Base-by-base conservation (phyloP, 2,888 invertebrate species). In the Aromia moschata region DNA sequence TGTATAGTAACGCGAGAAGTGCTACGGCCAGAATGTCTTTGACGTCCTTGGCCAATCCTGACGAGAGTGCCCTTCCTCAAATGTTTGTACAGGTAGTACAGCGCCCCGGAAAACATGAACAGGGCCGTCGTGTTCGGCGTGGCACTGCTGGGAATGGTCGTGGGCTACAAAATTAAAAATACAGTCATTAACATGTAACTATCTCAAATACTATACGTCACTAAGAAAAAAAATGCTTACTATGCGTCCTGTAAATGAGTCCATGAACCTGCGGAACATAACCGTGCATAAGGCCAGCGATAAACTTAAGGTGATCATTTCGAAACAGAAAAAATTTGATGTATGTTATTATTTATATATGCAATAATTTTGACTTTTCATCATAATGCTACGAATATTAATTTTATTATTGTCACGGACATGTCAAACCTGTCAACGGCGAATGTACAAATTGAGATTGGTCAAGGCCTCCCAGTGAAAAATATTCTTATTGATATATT, bases 241-340 rank as follows among this genome's bases (percentile, higher is more conserved):
- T 40, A 55, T 52, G 16, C 58, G 65, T 18, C 57, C 57, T 30
- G 55, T 43, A 17, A 62, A 38, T 16, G 59, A 53, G 36, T 66
- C 66, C 41, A 63, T 33, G 25, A 61, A 43, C 20, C 62, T 62
- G 25, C 66, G 60, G 11, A 66, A 46, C 43, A 64, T 54, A 37
- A 66, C 56, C 10, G 66, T 64, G 44, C 63, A 64, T 17, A 66
- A 40, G 41, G 66, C 66, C 40, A 66, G 44, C 7, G 66, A 59
- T 41, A 66, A 53, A 44, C 60, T 64, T 46, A 43, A 58, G 12
- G 60, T 51, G 46, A 64, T 59, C 66, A 66, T 66, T 41, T 49
- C 57, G 30, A 36, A 18, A 12, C 10, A 30, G 18, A 45, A 52
- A 54, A 57, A 55, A 47, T 51, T 62, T 14, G 54, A 38, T 37